Evolutionary conservation across 2,113 vertebrate species (phyloP).

Genomic region (Oreotrochilus melanogaster): DNA sequence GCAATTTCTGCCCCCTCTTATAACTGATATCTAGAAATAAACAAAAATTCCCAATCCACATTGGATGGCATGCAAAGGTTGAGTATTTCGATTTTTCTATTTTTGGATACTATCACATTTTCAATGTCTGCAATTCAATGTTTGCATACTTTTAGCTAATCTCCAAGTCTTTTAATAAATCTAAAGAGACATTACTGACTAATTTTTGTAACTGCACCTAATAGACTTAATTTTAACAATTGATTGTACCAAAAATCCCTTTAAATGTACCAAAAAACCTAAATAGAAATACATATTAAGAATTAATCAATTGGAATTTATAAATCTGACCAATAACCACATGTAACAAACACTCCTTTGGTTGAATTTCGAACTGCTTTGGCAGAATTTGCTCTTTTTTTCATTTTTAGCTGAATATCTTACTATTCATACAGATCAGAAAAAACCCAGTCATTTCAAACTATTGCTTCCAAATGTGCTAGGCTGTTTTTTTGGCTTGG

Average conservation of each 20-base stretch:
- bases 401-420: not conserved
- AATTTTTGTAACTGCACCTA: not conserved
- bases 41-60: not conserved
- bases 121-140: not conserved
- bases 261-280: not conserved
- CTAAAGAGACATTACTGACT: not conserved
- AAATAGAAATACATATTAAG: not conserved
- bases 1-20: not conserved
- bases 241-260: not conserved
- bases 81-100: not conserved
- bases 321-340: not conserved
- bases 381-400: no score
- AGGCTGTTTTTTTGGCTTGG: no score
- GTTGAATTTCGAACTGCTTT: not conserved
- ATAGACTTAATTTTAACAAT: not conserved
- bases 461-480: not conserved
- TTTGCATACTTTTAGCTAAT: not conserved
- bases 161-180: not conserved
- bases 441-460: not conserved
- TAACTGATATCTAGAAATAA: not conserved
- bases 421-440: not conserved
- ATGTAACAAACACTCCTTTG: not conserved
- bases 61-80: not conserved
- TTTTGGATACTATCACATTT: not conserved
- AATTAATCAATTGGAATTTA: not conserved